phyloP scores from a whole-genome alignment of 2,113 vertebrate genomes.

The rat (Rattus norvegicus) region DNA sequence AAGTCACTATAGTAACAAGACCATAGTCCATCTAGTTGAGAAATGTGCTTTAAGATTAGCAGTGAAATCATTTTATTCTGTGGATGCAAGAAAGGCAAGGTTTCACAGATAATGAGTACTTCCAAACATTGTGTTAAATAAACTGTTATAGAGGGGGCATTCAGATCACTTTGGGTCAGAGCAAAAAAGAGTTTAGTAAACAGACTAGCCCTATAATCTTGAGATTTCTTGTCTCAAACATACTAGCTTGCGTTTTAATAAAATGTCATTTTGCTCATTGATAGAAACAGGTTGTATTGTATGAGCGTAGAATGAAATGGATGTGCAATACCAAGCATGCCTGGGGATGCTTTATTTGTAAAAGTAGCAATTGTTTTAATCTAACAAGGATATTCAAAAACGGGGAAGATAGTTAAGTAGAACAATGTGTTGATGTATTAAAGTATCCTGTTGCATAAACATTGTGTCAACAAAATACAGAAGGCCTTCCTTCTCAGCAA shows the following conservation, averaged over 20 bases:
- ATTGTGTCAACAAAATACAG: neutral
- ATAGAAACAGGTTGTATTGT: neutral
- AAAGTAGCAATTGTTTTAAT: neutral
- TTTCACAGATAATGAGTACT: slow-evolving; percentile 29
- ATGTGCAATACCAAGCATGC: neutral
- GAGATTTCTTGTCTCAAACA: slow-evolving; percentile 13
- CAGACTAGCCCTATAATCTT: neutral
- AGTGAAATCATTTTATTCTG: slow-evolving; percentile 7
- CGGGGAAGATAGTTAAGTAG: neutral
- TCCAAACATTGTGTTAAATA: slow-evolving; percentile 1
- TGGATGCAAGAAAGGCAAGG: neutral
- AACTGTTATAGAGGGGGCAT: neutral
- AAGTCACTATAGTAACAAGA: neutral
- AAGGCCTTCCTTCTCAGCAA: too few species aligned
- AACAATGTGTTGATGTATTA: neutral
- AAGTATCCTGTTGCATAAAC: neutral
- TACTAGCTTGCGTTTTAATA: neutral
- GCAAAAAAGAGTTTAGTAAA: slow-evolving; percentile 32
- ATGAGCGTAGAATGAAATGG: neutral
- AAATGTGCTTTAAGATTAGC: neutral
- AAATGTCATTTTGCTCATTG: neutral
- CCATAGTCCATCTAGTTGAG: neutral
- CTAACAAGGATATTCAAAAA: neutral
- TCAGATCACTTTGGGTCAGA: neutral
- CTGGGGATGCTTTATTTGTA: neutral